These are phyloP conservation scores for Malacoraja senta DNA, from an alignment of 2,797 vertebrate genomes.

Conservation along the genomic window DNA sequence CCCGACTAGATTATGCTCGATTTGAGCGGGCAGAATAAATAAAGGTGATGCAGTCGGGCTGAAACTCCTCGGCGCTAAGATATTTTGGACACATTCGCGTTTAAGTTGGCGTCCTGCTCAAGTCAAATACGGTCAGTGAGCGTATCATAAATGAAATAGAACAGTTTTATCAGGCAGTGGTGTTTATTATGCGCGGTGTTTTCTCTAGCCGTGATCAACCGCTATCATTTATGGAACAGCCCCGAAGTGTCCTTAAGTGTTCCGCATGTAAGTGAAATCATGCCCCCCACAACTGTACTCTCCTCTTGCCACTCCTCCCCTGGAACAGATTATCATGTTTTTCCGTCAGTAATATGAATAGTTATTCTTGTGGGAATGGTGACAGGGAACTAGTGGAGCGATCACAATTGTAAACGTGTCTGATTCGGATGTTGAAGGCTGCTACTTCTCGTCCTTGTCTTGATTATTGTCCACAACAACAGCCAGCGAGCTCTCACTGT, in stretches of 20 bases:
- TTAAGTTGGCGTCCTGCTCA: background rate
- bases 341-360: background rate
- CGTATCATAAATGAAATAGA: background rate
- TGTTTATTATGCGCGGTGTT: background rate
- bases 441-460: background rate
- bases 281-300: background rate
- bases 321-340: background rate
- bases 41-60: background rate
- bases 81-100: background rate
- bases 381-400: background rate
- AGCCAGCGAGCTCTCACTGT: background rate
- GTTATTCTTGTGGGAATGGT: background rate
- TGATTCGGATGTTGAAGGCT: background rate
- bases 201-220: background rate
- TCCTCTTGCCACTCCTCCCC: background rate
- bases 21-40: background rate
- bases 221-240: background rate
- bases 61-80: too few relatives aligned
- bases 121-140: background rate
- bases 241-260: background rate
- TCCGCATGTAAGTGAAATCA: background rate
- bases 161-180: background rate
- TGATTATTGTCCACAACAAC: background rate
- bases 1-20: background rate
- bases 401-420: background rate